These are phyloP conservation scores for Hylaeus volcanicus DNA, from an alignment of 1,140 invertebrate genomes.

Conservation along the genomic window DNA sequence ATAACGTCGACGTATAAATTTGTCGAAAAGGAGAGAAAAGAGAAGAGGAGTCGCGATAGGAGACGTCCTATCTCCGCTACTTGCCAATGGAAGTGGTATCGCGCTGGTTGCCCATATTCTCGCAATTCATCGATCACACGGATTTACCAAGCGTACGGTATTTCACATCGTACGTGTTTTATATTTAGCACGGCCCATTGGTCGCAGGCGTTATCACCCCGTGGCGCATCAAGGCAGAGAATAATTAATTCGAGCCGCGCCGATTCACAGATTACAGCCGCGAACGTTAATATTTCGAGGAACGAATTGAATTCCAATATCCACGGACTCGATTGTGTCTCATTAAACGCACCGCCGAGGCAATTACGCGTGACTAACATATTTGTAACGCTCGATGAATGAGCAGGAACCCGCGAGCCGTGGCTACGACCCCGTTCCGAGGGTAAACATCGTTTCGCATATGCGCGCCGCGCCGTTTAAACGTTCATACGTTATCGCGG, in stretches of 20 bases:
- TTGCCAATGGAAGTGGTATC: background rate
- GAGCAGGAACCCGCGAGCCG: background rate
- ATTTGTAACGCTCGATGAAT: constrained; percentile 36
- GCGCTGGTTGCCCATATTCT: background rate
- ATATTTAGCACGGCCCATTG: constrained; percentile 25
- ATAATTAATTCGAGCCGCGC: constrained; percentile 28
- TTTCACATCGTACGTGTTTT: constrained; percentile 18
- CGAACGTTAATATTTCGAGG: constrained; percentile 23
- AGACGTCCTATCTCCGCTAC: background rate
- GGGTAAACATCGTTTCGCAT: constrained; percentile 23
- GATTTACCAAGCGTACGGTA: background rate
- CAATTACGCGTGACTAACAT: constrained; percentile 41
- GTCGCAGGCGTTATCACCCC: background rate
- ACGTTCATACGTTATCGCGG: constrained; percentile 14
- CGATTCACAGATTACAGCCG: constrained; percentile 25
- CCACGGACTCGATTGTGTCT: constrained; percentile 20
- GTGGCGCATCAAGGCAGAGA: constrained; percentile 10
- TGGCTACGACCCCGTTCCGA: constrained; percentile 26
- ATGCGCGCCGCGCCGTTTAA: constrained; percentile 16
- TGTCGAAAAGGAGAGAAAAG: background rate
- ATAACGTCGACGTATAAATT: constrained; percentile 25
- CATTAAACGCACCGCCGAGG: constrained; percentile 19
- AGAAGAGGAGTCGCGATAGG: background rate
- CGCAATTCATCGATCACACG: constrained; percentile 30
- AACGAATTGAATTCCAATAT: constrained; percentile 44